Conservation (phyloP, 2,888 invertebrate species). For the Zelleria hepariella region DNA sequence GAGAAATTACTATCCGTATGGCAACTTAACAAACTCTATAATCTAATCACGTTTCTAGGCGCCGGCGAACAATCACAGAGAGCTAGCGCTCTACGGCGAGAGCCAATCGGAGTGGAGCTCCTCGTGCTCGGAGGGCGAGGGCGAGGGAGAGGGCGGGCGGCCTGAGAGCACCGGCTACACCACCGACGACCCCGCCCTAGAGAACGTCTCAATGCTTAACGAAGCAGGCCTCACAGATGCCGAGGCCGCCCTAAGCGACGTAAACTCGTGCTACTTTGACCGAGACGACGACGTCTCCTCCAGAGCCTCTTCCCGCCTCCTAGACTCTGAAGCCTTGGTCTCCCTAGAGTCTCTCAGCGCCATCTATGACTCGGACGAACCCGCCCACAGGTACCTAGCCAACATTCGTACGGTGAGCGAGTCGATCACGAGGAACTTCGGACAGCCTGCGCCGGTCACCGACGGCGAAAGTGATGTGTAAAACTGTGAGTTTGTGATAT, state of each 20-base stretch:
- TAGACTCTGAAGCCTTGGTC: constrained; percentile 82
- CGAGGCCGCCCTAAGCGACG: constrained; percentile 89
- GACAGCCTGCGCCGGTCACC: constrained; percentile 76
- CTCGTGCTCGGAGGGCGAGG: constrained; percentile 70
- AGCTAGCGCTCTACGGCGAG: constrained; percentile 68
- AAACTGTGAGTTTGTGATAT: constrained; percentile 15
- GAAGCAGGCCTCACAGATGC: constrained; percentile 90
- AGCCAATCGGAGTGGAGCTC: constrained; percentile 89
- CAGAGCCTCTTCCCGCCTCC: constrained; percentile 84
- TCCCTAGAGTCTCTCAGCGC: constrained; percentile 86
- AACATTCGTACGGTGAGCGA: constrained; percentile 83
- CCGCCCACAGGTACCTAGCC: constrained; percentile 77
- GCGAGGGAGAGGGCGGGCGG: constrained; percentile 61
- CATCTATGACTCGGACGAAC: constrained; percentile 82
- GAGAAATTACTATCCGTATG: too few species aligned
- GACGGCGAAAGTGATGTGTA: constrained; percentile 78
- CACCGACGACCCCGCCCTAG: constrained; percentile 89
- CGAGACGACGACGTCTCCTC: constrained; percentile 85
- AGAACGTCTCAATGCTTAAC: constrained; percentile 87
- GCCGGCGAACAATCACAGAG: constrained; percentile 51
- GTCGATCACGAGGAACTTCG: constrained; percentile 82
- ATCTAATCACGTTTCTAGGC: constrained; percentile 27
- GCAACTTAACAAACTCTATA: background rate
- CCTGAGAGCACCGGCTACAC: constrained; percentile 85
- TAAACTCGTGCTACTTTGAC: constrained; percentile 85